A percentile compares a stretch with the other conserved stretches of the same genome.
Evolutionary conservation across 2,113 vertebrate genomes (phyloP).

Genomic region (Jaculus jaculus): DNA sequence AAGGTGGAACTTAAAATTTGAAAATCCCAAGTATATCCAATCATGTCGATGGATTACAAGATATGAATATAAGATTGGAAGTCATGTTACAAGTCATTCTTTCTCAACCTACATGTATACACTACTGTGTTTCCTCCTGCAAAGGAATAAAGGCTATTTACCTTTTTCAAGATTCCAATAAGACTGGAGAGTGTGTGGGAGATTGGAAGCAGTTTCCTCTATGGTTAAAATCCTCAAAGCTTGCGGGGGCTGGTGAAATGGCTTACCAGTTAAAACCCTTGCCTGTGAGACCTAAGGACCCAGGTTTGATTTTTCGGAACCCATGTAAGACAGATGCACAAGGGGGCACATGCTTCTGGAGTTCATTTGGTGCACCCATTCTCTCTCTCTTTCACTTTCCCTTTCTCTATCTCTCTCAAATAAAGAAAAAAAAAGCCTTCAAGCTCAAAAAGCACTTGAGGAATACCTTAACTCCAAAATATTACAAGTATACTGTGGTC

Average conservation of each 20-base stretch:
- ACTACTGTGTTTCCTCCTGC: not conserved
- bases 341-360: too few species aligned
- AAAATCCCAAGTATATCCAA: not conserved
- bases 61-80: conserved; percentile 13
- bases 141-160: not conserved
- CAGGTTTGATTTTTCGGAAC: too few species aligned
- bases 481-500: not conserved
- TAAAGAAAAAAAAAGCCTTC: not conserved
- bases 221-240: too few species aligned
- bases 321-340: too few species aligned
- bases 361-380: too few species aligned
- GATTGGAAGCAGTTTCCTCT: too few species aligned
- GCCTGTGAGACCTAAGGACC: too few species aligned
- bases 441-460: not conserved
- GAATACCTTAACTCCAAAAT: conserved; percentile 18
- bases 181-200: too few species aligned
- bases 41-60: not conserved
- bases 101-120: not conserved
- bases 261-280: too few species aligned
- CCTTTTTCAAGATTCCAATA: not conserved
- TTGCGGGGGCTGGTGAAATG: too few species aligned
- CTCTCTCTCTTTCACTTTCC: too few species aligned
- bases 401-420: too few species aligned
- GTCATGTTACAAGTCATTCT: not conserved
- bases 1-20: conserved; percentile 34